Evolutionary conservation across 1,140 invertebrate genomes (phyloP).

Genomic region (Lasioglossum albipes): DNA sequence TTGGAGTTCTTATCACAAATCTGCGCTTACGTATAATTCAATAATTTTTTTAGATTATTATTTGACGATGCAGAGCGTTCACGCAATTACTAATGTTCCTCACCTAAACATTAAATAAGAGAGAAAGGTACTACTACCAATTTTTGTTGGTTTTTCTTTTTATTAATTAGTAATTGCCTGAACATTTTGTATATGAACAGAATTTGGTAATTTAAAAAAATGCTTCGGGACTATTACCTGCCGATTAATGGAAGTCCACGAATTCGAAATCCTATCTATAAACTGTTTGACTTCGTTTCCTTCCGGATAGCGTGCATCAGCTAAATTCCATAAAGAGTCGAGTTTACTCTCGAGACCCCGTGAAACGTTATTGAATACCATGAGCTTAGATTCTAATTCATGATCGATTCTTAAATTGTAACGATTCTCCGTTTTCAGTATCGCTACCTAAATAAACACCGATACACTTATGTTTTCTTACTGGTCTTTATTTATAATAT

Average conservation of each 20-base stretch:
- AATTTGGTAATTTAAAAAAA: background rate
- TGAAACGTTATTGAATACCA: conserved; percentile 53
- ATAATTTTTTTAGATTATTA: background rate
- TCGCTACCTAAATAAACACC: conserved; percentile 52
- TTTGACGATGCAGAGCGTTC: background rate
- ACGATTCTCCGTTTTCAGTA: conserved; percentile 56
- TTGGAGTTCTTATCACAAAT: conserved; percentile 59
- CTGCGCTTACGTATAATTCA: conserved; percentile 37
- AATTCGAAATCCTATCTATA: conserved; percentile 54
- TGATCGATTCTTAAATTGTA: conserved; percentile 47
- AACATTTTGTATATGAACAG: background rate
- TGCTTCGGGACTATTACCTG: conserved; percentile 51
- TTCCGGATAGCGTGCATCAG: conserved; percentile 30
- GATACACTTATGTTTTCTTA: conserved; percentile 18
- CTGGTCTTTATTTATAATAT: conserved; percentile 33
- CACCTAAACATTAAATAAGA: no score
- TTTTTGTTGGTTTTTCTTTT: no score
- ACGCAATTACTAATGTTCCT: no score
- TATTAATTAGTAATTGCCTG: no score
- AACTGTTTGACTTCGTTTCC: conserved; percentile 61
- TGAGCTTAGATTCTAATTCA: conserved; percentile 63
- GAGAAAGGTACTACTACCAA: no score
- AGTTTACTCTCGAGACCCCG: conserved; percentile 58
- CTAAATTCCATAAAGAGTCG: conserved; percentile 56
- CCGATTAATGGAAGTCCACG: conserved; percentile 58